These are phyloP conservation scores for Hydroisotoma schaefferi DNA, from an alignment of 2,888 invertebrate species.

Conservation along the genomic window DNA sequence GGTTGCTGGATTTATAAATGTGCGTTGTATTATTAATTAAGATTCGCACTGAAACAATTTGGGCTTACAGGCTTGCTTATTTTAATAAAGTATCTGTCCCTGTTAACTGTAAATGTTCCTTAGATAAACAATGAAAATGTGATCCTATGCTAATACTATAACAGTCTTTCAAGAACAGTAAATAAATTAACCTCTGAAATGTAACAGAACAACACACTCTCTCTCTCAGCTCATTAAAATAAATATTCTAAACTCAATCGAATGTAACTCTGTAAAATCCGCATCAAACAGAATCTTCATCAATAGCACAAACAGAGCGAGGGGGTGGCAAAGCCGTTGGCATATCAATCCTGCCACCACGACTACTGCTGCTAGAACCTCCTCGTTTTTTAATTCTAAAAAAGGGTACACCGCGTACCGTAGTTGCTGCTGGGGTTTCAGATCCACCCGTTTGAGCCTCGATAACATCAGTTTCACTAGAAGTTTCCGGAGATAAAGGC, in stretches of 20 bases:
- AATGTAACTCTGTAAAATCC: background rate
- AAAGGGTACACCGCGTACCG: constrained; percentile 2
- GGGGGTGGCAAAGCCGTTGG: background rate
- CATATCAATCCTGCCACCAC: background rate
- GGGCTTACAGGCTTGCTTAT: no score
- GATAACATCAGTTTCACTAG: constrained; percentile 5
- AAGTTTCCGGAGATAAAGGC: background rate
- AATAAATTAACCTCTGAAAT: background rate
- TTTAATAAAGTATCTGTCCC: no score
- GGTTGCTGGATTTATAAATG: no score
- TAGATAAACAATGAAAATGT: no score
- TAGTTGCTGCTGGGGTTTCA: background rate
- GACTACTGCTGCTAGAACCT: constrained; percentile 3
- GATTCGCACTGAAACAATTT: no score
- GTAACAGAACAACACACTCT: background rate
- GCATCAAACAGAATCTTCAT: constrained; percentile 37
- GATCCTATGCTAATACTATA: no score
- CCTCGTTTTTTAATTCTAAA: constrained; percentile 9
- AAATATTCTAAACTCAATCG: constrained; percentile 1
- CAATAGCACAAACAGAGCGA: constrained; percentile 26
- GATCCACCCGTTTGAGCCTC: no score
- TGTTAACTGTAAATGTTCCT: no score
- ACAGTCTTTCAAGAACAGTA: constrained; percentile 1
- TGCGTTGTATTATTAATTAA: no score
- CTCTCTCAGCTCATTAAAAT: no score